A percentile compares a stretch with the other conserved stretches of the same genome.
These are phyloP conservation scores for Thamnaconus septentrionalis DNA, from an alignment of 2,113 vertebrate genomes.

Conservation along the genomic window DNA sequence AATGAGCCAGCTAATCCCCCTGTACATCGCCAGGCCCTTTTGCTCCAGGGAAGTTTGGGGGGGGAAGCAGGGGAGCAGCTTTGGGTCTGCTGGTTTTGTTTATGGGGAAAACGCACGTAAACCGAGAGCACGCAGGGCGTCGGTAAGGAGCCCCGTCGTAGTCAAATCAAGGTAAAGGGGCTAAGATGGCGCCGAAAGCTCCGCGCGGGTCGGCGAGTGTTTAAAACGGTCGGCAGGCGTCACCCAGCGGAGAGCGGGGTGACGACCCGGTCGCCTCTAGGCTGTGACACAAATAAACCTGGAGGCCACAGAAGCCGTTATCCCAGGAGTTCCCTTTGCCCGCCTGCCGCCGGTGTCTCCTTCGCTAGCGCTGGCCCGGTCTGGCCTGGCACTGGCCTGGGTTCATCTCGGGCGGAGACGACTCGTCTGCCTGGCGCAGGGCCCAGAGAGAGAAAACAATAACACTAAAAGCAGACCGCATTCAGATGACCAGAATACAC, in stretches of 20 bases:
- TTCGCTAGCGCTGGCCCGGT: slow-evolving; percentile 32
- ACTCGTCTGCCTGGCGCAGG: slow-evolving; percentile 45
- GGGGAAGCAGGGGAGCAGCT: slow-evolving; percentile 35
- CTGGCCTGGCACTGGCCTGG: slow-evolving; percentile 21
- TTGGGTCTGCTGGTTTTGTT: slow-evolving; percentile 23
- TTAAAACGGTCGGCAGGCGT: slow-evolving; percentile 59
- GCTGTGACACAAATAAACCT: slow-evolving; percentile 54
- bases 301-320: slow-evolving; percentile 20
- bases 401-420: slow-evolving; percentile 42
- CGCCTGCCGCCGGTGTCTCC: slow-evolving; percentile 16
- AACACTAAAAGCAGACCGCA: slow-evolving; percentile 54
- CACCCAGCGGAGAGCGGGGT: too few species aligned
- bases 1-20: slow-evolving; percentile 67
- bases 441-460: slow-evolving; percentile 55
- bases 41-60: slow-evolving; percentile 22
- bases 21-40: slow-evolving; percentile 42
- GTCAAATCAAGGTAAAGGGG: slow-evolving; percentile 33
- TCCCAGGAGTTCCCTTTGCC: slow-evolving; percentile 38
- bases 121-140: slow-evolving; percentile 12
- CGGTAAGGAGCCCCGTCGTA: slow-evolving; percentile 15
- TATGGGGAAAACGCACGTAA: slow-evolving; percentile 7
- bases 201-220: slow-evolving; percentile 30
- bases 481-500: slow-evolving; percentile 54
- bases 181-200: slow-evolving; percentile 30
- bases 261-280: slow-evolving; percentile 27